These are phyloP conservation scores for Drosophila insularis DNA, from an alignment of 1,140 invertebrate species.

Conservation along the genomic window DNA sequence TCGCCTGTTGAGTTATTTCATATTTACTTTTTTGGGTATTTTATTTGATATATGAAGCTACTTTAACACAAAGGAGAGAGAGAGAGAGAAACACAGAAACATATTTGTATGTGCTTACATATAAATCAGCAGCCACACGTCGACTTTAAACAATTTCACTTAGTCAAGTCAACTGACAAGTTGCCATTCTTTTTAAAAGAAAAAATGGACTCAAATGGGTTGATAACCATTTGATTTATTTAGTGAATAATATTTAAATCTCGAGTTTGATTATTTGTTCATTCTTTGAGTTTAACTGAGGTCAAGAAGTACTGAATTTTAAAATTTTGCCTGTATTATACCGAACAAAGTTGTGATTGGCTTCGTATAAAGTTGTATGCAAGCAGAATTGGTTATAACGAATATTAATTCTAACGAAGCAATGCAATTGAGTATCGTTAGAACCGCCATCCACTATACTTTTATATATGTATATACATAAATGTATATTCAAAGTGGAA, in stretches of 20 bases:
- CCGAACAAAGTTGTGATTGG: too few relatives aligned
- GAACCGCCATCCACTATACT: too few relatives aligned
- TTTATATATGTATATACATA: too few relatives aligned
- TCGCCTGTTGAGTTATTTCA: conserved; percentile 36
- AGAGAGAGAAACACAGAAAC: neutral
- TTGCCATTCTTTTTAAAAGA: conserved; percentile 29
- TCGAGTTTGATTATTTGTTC: too few relatives aligned
- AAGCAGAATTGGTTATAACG: too few relatives aligned
- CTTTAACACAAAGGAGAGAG: conserved; percentile 5
- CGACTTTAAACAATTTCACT: conserved; percentile 11
- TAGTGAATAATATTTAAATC: conserved; percentile 16
- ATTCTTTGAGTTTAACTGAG: too few relatives aligned
- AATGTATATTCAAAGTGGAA: too few relatives aligned
- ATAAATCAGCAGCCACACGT: conserved; percentile 37
- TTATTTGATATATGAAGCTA: conserved; percentile 67
- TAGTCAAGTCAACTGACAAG: conserved; percentile 51
- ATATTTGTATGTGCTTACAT: conserved; percentile 31
- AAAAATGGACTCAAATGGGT: neutral
- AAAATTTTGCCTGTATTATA: too few relatives aligned
- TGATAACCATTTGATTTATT: conserved; percentile 1
- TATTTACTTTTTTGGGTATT: conserved; percentile 54
- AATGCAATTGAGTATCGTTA: too few relatives aligned
- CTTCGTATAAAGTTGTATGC: too few relatives aligned
- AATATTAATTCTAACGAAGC: too few relatives aligned
- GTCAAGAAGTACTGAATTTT: too few relatives aligned